phyloP scores from a whole-genome alignment of 2,888 invertebrate genomes.

The Cataglyphis altisquamis region DNA sequence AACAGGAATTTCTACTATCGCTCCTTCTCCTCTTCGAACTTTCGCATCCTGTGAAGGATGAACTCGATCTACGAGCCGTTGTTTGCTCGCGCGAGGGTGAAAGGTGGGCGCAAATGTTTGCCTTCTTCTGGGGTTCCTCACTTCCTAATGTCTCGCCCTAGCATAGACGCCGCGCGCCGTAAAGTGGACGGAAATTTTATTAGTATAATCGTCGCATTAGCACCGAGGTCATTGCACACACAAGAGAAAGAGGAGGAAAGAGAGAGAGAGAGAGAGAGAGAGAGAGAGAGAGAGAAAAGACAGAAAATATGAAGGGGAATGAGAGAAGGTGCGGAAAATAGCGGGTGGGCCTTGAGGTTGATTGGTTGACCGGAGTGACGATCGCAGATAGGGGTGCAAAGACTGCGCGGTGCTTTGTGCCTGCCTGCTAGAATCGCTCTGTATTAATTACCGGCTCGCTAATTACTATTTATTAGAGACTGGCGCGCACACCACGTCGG shows the following conservation, averaged over 20 bases:
- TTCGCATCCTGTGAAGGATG: constrained; percentile 65
- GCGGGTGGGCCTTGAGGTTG: background rate
- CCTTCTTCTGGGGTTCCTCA: constrained; percentile 70
- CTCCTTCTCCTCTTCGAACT: constrained; percentile 48
- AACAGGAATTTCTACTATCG: constrained; percentile 55
- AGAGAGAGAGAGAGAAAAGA: background rate
- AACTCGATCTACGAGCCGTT: constrained; percentile 71
- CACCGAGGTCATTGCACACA: constrained; percentile 59
- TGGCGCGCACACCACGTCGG: constrained; percentile 57
- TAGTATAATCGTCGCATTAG: constrained; percentile 71
- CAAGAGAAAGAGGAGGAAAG: background rate
- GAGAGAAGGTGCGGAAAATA: constrained; percentile 8
- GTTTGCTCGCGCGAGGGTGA: constrained; percentile 67
- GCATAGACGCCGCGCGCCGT: constrained; percentile 51
- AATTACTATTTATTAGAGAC: constrained; percentile 78
- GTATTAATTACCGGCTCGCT: constrained; percentile 76
- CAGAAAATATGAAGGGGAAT: background rate
- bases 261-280: background rate
- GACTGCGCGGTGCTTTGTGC: constrained; percentile 31
- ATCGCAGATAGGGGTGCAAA: constrained; percentile 18
- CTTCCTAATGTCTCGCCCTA: constrained; percentile 64
- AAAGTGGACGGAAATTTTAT: constrained; percentile 77
- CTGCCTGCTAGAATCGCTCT: constrained; percentile 56
- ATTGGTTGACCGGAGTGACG: constrained; percentile 32
- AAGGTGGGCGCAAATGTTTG: constrained; percentile 74